Conservation (phyloP, 2,888 invertebrate genomes). For the Polylopha cassiicola region DNA sequence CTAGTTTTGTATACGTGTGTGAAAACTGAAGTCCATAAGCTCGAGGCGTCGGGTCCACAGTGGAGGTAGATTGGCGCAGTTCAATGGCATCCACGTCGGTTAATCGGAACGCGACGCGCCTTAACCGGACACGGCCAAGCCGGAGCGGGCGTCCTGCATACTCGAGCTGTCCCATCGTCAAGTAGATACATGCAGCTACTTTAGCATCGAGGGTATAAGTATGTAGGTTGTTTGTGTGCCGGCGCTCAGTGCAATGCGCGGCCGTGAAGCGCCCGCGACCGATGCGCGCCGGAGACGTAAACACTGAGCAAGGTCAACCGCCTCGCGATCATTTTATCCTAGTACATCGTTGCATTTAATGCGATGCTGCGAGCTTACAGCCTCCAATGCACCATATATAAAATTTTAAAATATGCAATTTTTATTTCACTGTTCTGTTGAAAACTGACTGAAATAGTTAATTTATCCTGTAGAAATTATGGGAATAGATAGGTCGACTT, state of each 20-base stretch:
- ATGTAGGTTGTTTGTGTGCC: conserved; percentile 68
- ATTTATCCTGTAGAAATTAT: too few species aligned
- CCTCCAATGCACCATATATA: conserved; percentile 6
- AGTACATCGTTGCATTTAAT: conserved; percentile 40
- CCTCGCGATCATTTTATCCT: conserved; percentile 45
- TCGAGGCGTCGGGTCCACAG: conserved; percentile 12
- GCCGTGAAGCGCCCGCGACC: conserved; percentile 64
- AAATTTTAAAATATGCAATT: conserved; percentile 9
- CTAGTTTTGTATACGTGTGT: too few species aligned
- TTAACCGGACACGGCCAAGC: conserved; percentile 56
- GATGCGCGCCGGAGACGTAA: conserved; percentile 58
- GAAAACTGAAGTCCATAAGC: too few species aligned
- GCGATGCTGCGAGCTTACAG: conserved; percentile 27
- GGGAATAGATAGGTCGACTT: too few species aligned
- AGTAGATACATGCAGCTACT: conserved; percentile 43
- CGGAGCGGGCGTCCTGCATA: conserved; percentile 59
- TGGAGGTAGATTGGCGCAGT: conserved; percentile 31
- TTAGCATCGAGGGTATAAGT: conserved; percentile 45
- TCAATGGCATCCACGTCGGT: conserved; percentile 52
- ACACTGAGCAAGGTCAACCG: conserved; percentile 69
- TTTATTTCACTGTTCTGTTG: too few species aligned
- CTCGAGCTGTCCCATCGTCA: conserved; percentile 44
- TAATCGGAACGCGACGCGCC: conserved; percentile 49
- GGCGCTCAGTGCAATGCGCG: conserved; percentile 57
- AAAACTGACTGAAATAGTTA: too few species aligned